Evolutionary conservation across 2,113 vertebrate genomes (phyloP).

Genomic region (Brienomyrus brachyistius): DNA sequence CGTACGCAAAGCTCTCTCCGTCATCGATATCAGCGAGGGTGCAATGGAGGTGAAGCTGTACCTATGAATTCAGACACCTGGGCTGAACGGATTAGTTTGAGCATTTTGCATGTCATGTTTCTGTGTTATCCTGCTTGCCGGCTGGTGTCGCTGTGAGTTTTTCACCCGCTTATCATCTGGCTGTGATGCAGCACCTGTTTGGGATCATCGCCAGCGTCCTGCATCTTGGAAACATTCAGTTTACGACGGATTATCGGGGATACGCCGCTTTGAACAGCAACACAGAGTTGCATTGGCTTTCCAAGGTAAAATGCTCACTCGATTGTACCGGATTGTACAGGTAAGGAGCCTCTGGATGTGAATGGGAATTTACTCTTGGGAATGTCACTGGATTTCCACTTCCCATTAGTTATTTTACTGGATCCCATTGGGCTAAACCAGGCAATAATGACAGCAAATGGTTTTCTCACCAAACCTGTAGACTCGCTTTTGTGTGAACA

Average conservation of each 20-base stretch:
- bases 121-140: neutral
- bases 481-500: neutral
- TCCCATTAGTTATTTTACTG: neutral
- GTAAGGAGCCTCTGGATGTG: neutral
- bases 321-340: neutral
- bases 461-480: neutral
- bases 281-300: conserved; percentile 78
- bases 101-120: neutral
- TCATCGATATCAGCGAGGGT: conserved; percentile 73
- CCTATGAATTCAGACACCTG: neutral
- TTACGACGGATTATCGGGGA: conserved; percentile 69
- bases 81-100: neutral
- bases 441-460: neutral
- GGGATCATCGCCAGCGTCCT: conserved; percentile 82
- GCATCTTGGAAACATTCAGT: conserved; percentile 87
- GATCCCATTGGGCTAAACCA: neutral
- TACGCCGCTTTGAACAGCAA: conserved; percentile 64
- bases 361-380: neutral
- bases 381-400: neutral
- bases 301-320: conserved; percentile 47
- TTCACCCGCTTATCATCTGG: neutral
- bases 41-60: conserved; percentile 65
- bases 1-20: conserved; percentile 77
- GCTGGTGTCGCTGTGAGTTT: neutral
- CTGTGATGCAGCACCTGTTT: conserved; percentile 72